Base-by-base conservation (phyloP, 1,140 invertebrate genomes). In the Pteromalus puparum region DNA sequence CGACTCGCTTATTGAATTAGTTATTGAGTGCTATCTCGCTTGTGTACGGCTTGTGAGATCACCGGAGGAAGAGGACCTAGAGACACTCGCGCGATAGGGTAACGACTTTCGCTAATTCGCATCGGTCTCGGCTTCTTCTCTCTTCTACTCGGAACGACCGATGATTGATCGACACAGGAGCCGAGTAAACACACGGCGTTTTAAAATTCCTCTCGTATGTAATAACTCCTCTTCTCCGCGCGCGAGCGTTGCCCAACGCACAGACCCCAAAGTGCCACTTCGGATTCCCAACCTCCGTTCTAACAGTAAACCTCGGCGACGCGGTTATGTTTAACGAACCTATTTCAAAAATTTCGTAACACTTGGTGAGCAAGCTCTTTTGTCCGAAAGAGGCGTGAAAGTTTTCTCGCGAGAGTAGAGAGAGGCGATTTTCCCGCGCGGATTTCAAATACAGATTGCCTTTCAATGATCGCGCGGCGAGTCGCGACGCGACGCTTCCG, bases 1-100 rank as follows among this genome's bases (percentile, higher is more conserved):
- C 12, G 18, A 21, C 75, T 61, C 15, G 77, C 61, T 46, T 68
- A 68, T 79, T 79, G 77, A 79, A 79, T 79, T 78, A 34, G 26
- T 65, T 65, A 30, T n/a, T 10, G 26, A 73, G 21, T 48, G 7
- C 30, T 79, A 67, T 65, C 76, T 30, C 18, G 61, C 30, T 79
- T 79, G 67, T 79, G 61, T 38, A 46, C 68, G 21, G 24, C 30
- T 42, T 68, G n/a, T 1, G 21, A 46, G 68, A 79, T 79, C 12
- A 79, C 18, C 61, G 77, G n/a, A 7, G 61, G 46, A 30, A 53
- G 1, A 61, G 21, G n/a, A n/a, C n/a, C 28, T 34, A 4, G 12
- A 21, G 26, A 75, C 21, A 42, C 18, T 18, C n/a, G 24, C 28
- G 46, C 46, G 46, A 75, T 75, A 75, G 28, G 28, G 26, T 70